Percentiles rank a stretch among this genome's conserved stretches.
phyloP scores from a whole-genome alignment of 2,797 vertebrate genomes.

The Spinus pinus region DNA sequence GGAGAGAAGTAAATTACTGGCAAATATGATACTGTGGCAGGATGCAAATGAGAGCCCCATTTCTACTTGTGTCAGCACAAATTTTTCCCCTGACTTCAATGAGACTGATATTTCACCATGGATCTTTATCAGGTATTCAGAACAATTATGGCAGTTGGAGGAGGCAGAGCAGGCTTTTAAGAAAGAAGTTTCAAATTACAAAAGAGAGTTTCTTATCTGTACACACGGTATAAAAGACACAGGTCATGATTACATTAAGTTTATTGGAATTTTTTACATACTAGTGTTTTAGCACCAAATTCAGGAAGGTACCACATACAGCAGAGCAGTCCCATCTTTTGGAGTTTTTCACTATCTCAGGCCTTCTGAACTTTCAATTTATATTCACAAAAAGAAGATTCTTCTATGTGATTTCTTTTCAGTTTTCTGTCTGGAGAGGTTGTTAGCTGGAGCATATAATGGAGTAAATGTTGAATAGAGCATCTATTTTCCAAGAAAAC shows the following conservation, averaged over 20 bases:
- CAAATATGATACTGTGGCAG: not conserved
- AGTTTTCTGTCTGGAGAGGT: not conserved
- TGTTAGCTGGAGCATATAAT: not conserved
- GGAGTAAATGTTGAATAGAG: not conserved
- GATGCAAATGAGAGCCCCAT: not conserved
- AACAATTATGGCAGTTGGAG: not conserved
- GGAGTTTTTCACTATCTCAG: not conserved
- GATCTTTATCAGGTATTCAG: constrained; percentile 13
- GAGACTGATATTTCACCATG: constrained; percentile 5
- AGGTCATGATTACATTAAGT: not conserved
- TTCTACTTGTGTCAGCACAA: constrained; percentile 6
- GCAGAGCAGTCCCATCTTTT: not conserved
- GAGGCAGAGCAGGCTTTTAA: not conserved
- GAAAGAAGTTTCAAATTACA: constrained; percentile 20
- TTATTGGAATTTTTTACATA: not conserved
- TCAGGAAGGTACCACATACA: not conserved
- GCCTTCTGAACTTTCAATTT: not conserved
- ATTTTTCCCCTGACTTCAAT: not conserved
- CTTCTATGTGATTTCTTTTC: not conserved
- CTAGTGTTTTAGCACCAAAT: not conserved
- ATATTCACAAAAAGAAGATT: not conserved
- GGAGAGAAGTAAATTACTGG: not conserved
- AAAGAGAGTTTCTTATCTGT: not conserved
- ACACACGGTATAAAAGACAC: not conserved
- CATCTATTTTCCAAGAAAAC: not conserved